These are phyloP conservation scores for Pinctada fucata DNA, from an alignment of 2,888 invertebrate genomes.

Conservation along the genomic window DNA sequence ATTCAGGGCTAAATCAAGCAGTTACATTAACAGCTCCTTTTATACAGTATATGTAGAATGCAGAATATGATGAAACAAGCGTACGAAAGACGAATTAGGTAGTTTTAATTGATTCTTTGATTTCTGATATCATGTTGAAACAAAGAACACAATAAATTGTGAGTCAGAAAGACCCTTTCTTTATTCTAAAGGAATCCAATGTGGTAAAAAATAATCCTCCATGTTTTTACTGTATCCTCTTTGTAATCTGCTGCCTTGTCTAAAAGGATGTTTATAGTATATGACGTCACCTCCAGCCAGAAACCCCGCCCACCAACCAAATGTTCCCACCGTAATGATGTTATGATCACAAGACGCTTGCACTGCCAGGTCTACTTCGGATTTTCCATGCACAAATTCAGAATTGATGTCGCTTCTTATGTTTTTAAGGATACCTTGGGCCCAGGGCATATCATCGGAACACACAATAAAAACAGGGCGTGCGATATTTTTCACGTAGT, in stretches of 20 bases:
- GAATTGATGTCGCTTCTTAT: conserved; percentile 31
- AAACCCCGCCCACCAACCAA: conserved; percentile 60
- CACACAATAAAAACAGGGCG: conserved; percentile 50
- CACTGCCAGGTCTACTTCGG: conserved; percentile 54
- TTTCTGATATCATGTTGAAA: too few relatives aligned
- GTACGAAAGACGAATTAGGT: too few relatives aligned
- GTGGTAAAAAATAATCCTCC: conserved; percentile 45
- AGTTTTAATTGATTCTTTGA: too few relatives aligned
- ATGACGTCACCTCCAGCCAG: conserved; percentile 50
- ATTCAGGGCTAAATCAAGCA: too few relatives aligned
- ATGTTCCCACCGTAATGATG: conserved; percentile 59
- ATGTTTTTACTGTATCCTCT: conserved; percentile 44
- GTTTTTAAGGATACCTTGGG: conserved; percentile 39
- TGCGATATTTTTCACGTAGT: conserved; percentile 38
- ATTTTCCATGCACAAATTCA: conserved; percentile 39
- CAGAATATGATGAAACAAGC: too few relatives aligned
- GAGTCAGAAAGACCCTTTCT: background rate
- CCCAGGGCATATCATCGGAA: conserved; percentile 54
- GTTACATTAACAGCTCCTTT: too few relatives aligned
- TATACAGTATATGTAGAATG: too few relatives aligned
- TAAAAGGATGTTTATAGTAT: conserved; percentile 49
- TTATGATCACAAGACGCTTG: conserved; percentile 57
- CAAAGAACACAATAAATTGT: too few relatives aligned
- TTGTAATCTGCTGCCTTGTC: conserved; percentile 39
- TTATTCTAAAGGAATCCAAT: conserved; percentile 38